Evolutionary conservation across 2,113 vertebrate genomes (phyloP), one percentile per base, ranked within the genome.

Genomic region (Sardina pilchardus): DNA sequence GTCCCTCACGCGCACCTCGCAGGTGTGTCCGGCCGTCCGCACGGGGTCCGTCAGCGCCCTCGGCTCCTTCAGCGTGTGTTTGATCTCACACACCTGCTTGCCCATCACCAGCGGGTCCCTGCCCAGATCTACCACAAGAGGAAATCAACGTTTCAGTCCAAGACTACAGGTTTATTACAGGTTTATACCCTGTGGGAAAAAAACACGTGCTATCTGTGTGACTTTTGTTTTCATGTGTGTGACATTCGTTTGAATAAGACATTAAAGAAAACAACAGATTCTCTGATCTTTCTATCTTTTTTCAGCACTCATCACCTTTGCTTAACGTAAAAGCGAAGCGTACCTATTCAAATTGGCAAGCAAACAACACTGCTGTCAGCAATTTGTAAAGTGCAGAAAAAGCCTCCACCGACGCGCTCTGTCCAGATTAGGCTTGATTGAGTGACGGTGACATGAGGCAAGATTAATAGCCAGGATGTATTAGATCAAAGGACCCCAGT

Each of bases 11-110:
- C 82, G 88, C 4, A 96, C 91, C 84, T 95, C 91, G 0, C 84
- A 50, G 0, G 93, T 94, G 85, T 95, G 93, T 81, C 95, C 95
- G 0, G 44, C 85, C 19, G 91, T 92, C 67, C 71, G 91, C 88
- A 97, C 86, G 0, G 92, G 94, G 90, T 97, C 97, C 0, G 95
- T 93, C 19, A 97, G 94, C 5, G 96, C 93, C 16, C 97, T 93
- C 0, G 96, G 93, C 87, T 97, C 97, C 89, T 96, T 97, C 24
- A 97, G 88, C 0, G 96, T 96, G 92, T 97, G 97, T 84, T 94
- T 96, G 88, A 97, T 96, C 92, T 97, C 97, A 90, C 97, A 96
- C 39, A 95, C 97, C 91, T 97, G 97, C 87, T 93, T 96, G 36
- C 96, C 97, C 80, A 85, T 93, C 26, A 97, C 93, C 59, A 97